These are phyloP conservation scores for Manacus vitellinus DNA, from an alignment of 2,113 vertebrate species.

Conservation along the genomic window DNA sequence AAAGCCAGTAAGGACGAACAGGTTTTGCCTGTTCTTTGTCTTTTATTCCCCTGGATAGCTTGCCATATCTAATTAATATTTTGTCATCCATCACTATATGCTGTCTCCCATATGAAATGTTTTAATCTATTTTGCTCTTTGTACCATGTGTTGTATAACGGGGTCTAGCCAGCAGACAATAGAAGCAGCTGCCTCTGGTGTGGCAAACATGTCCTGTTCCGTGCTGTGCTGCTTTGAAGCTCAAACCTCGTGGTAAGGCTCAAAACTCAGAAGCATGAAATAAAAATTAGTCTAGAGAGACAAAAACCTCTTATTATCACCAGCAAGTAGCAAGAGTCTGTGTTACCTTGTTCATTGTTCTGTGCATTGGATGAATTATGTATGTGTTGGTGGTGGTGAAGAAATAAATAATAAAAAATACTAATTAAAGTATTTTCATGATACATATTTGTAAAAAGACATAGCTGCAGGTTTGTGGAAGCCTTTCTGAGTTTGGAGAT, in stretches of 20 bases:
- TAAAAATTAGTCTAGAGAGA: not conserved
- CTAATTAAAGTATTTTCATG: not conserved
- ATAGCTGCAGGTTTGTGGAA: not conserved
- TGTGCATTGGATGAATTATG: not conserved
- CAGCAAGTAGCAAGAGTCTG: not conserved
- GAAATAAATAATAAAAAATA: not conserved
- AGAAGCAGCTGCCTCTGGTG: conserved; percentile 1
- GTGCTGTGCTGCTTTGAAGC: not conserved
- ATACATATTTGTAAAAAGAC: not conserved
- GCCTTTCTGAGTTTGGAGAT: not conserved
- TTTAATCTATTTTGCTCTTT: conserved; percentile 52
- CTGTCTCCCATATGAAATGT: conserved; percentile 35
- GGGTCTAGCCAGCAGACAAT: not conserved
- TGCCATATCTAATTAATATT: conserved; percentile 53
- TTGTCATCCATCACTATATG: conserved; percentile 1
- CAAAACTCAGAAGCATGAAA: conserved; percentile 3
- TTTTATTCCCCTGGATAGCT: conserved; percentile 16
- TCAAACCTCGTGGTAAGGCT: not conserved
- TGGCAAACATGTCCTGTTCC: not conserved
- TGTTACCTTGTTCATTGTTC: not conserved
- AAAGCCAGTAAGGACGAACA: conserved; percentile 8
- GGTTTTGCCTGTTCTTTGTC: conserved; percentile 18
- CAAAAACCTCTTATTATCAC: not conserved
- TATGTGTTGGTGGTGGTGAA: not conserved
- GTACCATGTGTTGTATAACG: not conserved